Percentiles rank a stretch among this genome's conserved stretches.
phyloP scores from a whole-genome alignment of 2,797 vertebrate species.

The Xenops minutus region DNA sequence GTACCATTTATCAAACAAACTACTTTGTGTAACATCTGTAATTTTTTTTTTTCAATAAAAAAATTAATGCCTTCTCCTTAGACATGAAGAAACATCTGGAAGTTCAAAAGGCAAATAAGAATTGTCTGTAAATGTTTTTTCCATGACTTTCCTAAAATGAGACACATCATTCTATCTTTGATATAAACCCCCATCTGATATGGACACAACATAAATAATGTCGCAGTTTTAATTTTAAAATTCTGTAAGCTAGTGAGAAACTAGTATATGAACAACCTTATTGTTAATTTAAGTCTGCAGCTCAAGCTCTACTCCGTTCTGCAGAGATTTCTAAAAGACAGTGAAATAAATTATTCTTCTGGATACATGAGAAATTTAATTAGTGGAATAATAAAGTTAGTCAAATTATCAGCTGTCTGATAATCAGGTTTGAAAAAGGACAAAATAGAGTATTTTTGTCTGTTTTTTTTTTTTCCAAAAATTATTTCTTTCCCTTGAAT shows the following conservation, averaged over 20 bases:
- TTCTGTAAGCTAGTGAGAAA: not conserved
- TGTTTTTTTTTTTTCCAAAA: not conserved
- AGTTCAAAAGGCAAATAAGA: not conserved
- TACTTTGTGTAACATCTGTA: not conserved
- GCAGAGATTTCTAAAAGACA: not conserved
- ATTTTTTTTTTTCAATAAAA: not conserved
- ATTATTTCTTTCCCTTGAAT: not conserved
- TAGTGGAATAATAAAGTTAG: not conserved
- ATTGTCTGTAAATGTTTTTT: not conserved
- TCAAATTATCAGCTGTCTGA: not conserved
- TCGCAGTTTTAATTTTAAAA: not conserved
- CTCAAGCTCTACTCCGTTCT: not conserved
- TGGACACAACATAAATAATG: not conserved
- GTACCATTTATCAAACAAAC: not conserved
- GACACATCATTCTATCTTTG: not conserved
- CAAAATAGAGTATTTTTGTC: not conserved
- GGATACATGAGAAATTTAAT: not conserved
- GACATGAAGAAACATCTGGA: not conserved
- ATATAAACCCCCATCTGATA: not conserved
- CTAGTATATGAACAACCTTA: rapidly evolving
- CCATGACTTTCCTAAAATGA: not conserved
- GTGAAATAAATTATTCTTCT: not conserved
- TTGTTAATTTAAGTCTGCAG: not conserved
- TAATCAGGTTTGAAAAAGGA: not conserved
- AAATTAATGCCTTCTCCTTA: not conserved